phyloP scores from a whole-genome alignment of 2,113 vertebrate species.

The Xenotilapia longispinis region DNA sequence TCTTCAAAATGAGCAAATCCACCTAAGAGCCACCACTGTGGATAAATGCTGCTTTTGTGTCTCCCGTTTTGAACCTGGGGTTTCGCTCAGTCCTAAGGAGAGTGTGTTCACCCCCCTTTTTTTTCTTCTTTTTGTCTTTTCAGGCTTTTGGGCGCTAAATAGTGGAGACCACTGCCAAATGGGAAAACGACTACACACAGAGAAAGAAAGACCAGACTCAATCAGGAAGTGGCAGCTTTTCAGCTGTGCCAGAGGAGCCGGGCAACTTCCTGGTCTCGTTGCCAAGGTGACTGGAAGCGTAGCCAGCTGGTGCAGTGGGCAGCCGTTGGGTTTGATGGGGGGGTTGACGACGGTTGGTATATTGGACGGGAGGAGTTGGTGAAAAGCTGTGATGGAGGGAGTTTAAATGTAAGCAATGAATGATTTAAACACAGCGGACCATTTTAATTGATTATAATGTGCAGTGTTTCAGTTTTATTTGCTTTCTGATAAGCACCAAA shows the following conservation, averaged over 20 bases:
- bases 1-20: conserved; percentile 55
- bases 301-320: conserved; percentile 60
- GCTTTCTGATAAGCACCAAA: not conserved
- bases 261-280: conserved; percentile 69
- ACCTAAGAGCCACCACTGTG: conserved; percentile 33
- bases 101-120: conserved; percentile 29
- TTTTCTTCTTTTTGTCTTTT: conserved; percentile 15
- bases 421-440: not conserved
- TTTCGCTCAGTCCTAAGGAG: conserved; percentile 34
- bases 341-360: conserved; percentile 40
- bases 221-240: conserved; percentile 72
- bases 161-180: conserved; percentile 39
- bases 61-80: conserved; percentile 53
- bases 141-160: conserved; percentile 42
- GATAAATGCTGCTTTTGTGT: conserved; percentile 61
- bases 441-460: not conserved
- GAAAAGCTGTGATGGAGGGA: not conserved
- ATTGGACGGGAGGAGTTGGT: not conserved
- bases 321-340: conserved; percentile 20
- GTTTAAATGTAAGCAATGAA: conserved; percentile 45
- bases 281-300: conserved; percentile 57
- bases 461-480: no score
- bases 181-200: conserved; percentile 44
- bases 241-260: conserved; percentile 58
- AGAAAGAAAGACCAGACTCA: conserved; percentile 61